phyloP scores from a whole-genome alignment of 2,888 invertebrate genomes.

The Abrostola triplasia region DNA sequence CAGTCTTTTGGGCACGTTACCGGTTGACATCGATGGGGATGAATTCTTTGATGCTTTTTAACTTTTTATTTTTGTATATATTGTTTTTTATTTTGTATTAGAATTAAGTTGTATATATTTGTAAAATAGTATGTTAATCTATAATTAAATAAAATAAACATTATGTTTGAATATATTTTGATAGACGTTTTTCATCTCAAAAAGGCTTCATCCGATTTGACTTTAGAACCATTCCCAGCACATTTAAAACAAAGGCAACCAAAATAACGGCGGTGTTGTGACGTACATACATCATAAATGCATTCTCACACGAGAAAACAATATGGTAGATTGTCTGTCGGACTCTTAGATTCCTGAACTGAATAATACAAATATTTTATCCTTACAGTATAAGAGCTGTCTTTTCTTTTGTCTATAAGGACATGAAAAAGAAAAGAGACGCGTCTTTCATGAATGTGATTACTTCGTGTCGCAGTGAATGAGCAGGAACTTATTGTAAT shows the following conservation, averaged over 20 bases:
- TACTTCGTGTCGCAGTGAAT: constrained; percentile 49
- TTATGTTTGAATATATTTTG: too few relatives aligned
- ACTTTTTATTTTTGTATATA: too few relatives aligned
- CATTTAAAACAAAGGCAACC: not conserved
- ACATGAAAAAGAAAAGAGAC: constrained; percentile 27
- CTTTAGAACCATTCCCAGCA: not conserved
- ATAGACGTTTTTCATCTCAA: too few relatives aligned
- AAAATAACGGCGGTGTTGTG: not conserved
- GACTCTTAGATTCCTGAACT: not conserved
- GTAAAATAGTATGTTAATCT: too few relatives aligned
- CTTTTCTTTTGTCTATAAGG: constrained; percentile 9
- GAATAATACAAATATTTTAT: not conserved
- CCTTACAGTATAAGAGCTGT: constrained; percentile 14
- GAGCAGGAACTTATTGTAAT: constrained; percentile 70
- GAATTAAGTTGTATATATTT: too few relatives aligned
- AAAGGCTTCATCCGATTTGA: too few relatives aligned
- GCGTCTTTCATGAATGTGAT: constrained; percentile 51
- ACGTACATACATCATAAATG: not conserved
- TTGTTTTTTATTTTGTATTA: too few relatives aligned
- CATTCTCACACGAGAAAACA: not conserved
- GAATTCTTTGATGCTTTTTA: too few relatives aligned
- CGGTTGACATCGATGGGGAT: too few relatives aligned
- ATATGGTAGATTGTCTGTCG: not conserved
- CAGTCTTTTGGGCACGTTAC: too few relatives aligned
- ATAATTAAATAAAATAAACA: too few relatives aligned